phyloP scores from a whole-genome alignment of 2,888 invertebrate species.

The Tetropium fuscum region DNA sequence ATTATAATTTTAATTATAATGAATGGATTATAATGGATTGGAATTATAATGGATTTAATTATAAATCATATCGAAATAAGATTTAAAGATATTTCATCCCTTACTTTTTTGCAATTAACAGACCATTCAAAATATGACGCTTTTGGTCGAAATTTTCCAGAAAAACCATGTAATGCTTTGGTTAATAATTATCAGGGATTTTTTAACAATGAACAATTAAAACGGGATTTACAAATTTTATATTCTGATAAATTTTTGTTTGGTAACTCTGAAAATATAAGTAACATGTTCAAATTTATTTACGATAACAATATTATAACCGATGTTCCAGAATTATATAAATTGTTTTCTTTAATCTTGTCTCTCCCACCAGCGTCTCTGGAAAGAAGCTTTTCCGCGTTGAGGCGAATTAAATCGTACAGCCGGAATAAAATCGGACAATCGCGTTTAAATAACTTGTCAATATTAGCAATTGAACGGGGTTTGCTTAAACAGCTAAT shows the following conservation, averaged over 20 bases:
- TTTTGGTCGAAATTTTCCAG: constrained; percentile 21
- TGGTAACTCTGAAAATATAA: constrained; percentile 3
- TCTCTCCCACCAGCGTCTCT: constrained; percentile 26
- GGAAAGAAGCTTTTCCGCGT: constrained; percentile 32
- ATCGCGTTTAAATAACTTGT: constrained; percentile 26
- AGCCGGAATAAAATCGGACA: constrained; percentile 26
- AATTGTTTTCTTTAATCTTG: constrained; percentile 28
- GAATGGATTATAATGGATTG: constrained; percentile 9
- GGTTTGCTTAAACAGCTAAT: constrained; percentile 24
- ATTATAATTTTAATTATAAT: not conserved
- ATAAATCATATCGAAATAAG: constrained; percentile 23
- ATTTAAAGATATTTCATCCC: constrained; percentile 11
- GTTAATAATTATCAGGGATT: constrained; percentile 15
- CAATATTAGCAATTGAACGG: constrained; percentile 25
- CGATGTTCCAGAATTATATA: constrained; percentile 26
- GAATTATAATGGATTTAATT: constrained; percentile 25
- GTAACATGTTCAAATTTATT: constrained; percentile 26
- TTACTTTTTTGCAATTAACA: constrained; percentile 25
- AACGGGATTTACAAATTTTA: constrained; percentile 26
- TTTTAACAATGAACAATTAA: constrained; percentile 20
- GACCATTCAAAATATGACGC: constrained; percentile 18
- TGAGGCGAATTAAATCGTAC: constrained; percentile 35
- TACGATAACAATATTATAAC: constrained; percentile 11
- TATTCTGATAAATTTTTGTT: constrained; percentile 28
- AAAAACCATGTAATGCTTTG: constrained; percentile 13